Base-by-base conservation (phyloP, 2,113 vertebrate genomes). In the Lontra canadensis region DNA sequence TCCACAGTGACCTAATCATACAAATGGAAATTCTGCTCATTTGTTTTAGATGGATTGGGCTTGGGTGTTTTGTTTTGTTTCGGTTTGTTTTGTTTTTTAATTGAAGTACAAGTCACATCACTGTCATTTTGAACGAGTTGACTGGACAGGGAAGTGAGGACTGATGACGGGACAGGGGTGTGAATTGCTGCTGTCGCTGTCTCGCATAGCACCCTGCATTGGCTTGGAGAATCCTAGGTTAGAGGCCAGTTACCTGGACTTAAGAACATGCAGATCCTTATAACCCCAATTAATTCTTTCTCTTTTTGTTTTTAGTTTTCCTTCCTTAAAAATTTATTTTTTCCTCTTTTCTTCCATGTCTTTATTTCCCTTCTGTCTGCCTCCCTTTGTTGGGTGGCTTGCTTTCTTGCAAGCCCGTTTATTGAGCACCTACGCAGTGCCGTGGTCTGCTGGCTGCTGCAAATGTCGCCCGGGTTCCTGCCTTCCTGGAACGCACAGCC, bases 171-270 rank as follows among this genome's bases (percentile, higher is more conserved):
- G 17, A 29, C 2, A 31, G 39, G 7, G 17, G 12, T 23, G 21
- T 57, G 49, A 29, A 26, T 92, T 39, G 23, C 4, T 36, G 74
- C 25, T 3, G 9, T 26, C 34, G 23, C 20, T 18, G 26, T 42
- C 55, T 42, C 1, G 0, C 2, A 0, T 0, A 1, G 11, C 34
- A 8, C 29, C 49, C 76, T 0, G 1, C 25, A 17, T 55, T 36
- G 57, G 25, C 34, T 47, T 39, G 34, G 74, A 49, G 39, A 42
- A 39, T 74, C n/a, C 10, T 6, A 14, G 67, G 73, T 5, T 8
- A 39, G 57, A 67, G 83, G 34, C 13, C 23, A 7, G 34, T n/a
- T 29, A 55, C 10, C 0, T 13, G 31, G 85, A 34, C 29, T 49
- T 61, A 9, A 6, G 49, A 31, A 4, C 3, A 7, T 49, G 44